Percentiles rank a stretch among this genome's conserved stretches.
phyloP scores from a whole-genome alignment of 92 coral and sea anemone genomes.

The Siderastrea siderea region DNA sequence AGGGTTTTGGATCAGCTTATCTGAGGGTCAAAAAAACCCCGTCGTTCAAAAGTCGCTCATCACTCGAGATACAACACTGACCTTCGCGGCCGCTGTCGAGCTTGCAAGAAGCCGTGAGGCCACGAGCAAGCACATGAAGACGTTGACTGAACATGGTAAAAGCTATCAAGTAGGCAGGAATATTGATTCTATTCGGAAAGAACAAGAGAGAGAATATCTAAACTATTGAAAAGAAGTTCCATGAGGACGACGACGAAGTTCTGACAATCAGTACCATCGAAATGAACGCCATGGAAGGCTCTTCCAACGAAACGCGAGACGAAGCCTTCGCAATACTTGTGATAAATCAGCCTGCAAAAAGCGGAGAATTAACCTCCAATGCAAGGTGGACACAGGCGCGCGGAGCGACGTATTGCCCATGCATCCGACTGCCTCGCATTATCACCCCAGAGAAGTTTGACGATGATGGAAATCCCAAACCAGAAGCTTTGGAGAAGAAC shows the following conservation, averaged over 20 bases:
- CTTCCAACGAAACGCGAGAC: background rate
- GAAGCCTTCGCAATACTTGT: background rate
- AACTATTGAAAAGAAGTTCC: background rate
- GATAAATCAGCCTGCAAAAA: background rate
- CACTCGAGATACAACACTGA: constrained; percentile 6
- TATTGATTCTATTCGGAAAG: background rate
- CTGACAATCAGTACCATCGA: background rate
- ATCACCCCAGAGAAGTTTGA: constrained; percentile 28
- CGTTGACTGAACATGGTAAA: background rate
- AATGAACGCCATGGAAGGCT: background rate
- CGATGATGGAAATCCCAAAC: constrained; percentile 40
- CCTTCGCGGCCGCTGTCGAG: constrained; percentile 1
- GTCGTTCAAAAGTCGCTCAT: constrained; percentile 24
- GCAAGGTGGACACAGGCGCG: no score
- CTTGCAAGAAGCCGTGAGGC: constrained; percentile 22
- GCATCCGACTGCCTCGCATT: background rate
- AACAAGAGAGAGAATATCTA: constrained; percentile 1
- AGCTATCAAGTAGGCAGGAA: constrained; percentile 14
- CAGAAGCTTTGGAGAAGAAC: constrained; percentile 45
- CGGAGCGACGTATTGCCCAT: background rate
- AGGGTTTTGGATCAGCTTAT: constrained; percentile 41
- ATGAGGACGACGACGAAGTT: background rate
- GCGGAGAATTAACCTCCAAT: background rate
- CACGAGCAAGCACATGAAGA: constrained; percentile 19
- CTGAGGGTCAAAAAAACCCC: constrained; percentile 18